Evolutionary conservation across 2,797 vertebrate species (phyloP).

Genomic region (Aratinga solstitialis): DNA sequence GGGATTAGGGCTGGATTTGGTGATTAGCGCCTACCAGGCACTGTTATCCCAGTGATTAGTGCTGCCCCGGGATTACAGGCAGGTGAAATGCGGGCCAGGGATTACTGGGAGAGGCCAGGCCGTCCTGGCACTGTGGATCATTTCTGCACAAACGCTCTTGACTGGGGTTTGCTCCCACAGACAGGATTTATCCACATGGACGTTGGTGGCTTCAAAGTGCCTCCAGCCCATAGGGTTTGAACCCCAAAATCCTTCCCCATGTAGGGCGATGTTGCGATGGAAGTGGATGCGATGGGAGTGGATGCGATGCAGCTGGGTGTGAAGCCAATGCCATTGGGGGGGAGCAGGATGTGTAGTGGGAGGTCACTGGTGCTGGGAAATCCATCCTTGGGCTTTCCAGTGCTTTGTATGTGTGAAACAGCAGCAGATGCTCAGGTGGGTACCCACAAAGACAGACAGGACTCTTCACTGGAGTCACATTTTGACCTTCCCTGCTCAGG

Average conservation of each 20-base stretch:
- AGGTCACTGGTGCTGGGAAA: background rate
- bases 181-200: accelerated
- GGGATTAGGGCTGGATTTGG: background rate
- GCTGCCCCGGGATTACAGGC: background rate
- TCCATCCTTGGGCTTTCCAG: background rate
- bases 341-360: accelerated
- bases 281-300: accelerated
- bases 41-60: background rate
- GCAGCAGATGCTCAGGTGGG: background rate
- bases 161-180: background rate
- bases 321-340: accelerated
- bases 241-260: accelerated
- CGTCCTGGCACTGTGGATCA: accelerated
- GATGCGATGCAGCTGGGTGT: accelerated
- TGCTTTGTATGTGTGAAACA: accelerated
- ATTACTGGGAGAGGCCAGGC: background rate
- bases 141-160: background rate
- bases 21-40: background rate
- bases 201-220: background rate
- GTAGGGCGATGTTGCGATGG: background rate
- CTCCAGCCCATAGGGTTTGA: background rate
- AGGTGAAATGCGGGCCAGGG: conserved; percentile 6
- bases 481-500: background rate
- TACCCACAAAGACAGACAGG: accelerated
- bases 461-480: accelerated